phyloP scores from a whole-genome alignment of 2,797 vertebrate genomes.

The Craterocephalus amniculus region DNA sequence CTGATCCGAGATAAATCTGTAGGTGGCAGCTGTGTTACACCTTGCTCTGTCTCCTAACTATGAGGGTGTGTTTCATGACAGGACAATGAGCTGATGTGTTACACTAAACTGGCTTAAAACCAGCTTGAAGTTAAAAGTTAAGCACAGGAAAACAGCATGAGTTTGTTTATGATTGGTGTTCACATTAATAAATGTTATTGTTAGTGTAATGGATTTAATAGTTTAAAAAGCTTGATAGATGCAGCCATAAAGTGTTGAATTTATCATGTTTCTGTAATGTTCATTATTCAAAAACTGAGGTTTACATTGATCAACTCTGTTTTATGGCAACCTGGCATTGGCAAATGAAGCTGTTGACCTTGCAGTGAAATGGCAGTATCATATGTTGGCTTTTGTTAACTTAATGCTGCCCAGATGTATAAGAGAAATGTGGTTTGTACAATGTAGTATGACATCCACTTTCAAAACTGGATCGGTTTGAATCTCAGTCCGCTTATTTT shows the following conservation, averaged over 20 bases:
- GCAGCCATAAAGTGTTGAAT: not conserved
- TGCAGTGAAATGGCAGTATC: too few relatives aligned
- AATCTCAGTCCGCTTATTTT: not conserved
- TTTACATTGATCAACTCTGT: not conserved
- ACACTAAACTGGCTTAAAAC: not conserved
- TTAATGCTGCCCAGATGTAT: too few relatives aligned
- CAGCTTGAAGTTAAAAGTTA: not conserved
- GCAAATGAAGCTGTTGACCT: too few relatives aligned
- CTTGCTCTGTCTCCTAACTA: too few relatives aligned
- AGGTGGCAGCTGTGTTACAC: not conserved
- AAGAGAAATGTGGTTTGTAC: too few relatives aligned
- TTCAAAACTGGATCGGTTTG: not conserved
- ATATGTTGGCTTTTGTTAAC: too few relatives aligned
- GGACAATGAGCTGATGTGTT: not conserved
- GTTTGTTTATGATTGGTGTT: not conserved
- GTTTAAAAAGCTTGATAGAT: not conserved
- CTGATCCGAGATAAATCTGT: not conserved
- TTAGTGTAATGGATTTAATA: not conserved
- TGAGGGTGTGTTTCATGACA: not conserved
- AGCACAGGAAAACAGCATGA: not conserved
- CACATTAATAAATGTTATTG: not conserved
- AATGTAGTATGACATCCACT: too few relatives aligned
- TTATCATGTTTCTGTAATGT: too few relatives aligned
- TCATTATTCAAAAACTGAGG: not conserved
- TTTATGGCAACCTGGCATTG: not conserved